These are phyloP conservation scores for Drosophila pallidifrons DNA, from an alignment of 1,140 invertebrate genomes.

Conservation along the genomic window DNA sequence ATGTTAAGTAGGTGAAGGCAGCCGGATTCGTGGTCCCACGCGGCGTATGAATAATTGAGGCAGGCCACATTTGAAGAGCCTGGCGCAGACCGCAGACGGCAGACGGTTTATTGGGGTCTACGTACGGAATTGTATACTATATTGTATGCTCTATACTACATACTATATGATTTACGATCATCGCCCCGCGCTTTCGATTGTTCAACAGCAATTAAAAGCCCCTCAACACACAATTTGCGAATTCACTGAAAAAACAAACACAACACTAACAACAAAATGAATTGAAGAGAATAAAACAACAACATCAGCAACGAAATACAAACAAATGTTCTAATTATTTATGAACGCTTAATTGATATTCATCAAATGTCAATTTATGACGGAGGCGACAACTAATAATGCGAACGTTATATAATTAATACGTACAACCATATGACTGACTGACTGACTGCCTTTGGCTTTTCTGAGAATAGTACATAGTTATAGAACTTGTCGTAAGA, in stretches of 20 bases:
- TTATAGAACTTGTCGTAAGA: not conserved
- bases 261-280: too few relatives aligned
- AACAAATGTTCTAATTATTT: slow-evolving; percentile 54
- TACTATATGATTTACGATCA: slow-evolving; percentile 18
- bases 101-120: slow-evolving; percentile 17
- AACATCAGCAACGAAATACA: not conserved
- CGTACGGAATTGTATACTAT: not conserved
- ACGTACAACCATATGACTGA: not conserved
- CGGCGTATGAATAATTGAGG: slow-evolving; percentile 57
- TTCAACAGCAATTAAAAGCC: slow-evolving; percentile 28
- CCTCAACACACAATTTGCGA: slow-evolving; percentile 10
- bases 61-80: slow-evolving; percentile 11
- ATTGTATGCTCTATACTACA: too few relatives aligned
- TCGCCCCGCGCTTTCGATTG: not conserved
- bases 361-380: slow-evolving; percentile 66
- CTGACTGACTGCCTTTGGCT: not conserved
- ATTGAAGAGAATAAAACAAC: too few relatives aligned
- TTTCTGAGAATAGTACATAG: not conserved
- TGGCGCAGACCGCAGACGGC: not conserved
- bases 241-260: slow-evolving; percentile 13
- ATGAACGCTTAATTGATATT: slow-evolving; percentile 63
- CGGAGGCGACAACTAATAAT: slow-evolving; percentile 3
- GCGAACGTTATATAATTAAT: slow-evolving; percentile 28
- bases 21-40: slow-evolving; percentile 4
- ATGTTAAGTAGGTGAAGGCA: slow-evolving; percentile 64